A percentile compares a stretch with the other conserved stretches of the same genome.
Conservation (phyloP, 2,888 invertebrate species). For the Eilema depressum region DNA sequence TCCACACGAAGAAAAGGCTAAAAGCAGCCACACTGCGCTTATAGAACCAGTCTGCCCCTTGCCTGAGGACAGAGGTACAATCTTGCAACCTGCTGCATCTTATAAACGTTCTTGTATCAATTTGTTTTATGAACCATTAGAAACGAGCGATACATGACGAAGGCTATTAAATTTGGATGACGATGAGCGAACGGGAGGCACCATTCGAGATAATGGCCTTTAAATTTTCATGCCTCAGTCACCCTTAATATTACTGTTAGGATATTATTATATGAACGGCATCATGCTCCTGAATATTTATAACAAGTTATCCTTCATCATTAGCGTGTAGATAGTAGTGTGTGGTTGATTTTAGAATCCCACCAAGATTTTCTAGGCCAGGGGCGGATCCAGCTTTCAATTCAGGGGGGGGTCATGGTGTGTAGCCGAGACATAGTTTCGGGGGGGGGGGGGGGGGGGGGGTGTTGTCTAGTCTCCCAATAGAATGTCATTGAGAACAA, state of each 20-base stretch:
- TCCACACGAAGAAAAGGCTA: too few species aligned
- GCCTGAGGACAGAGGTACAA: neutral
- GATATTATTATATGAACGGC: neutral
- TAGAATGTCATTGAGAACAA: too few species aligned
- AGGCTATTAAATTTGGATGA: slow-evolving; percentile 34
- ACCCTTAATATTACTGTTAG: neutral
- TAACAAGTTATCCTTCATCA: neutral
- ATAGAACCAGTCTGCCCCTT: neutral
- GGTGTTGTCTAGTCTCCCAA: too few species aligned
- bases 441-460: too few species aligned
- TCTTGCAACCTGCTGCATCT: neutral
- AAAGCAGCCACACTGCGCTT: too few species aligned
- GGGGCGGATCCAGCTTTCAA: too few species aligned
- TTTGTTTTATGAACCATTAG: slow-evolving; percentile 36
- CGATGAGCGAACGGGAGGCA: neutral
- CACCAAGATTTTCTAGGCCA: neutral
- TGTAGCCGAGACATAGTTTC: too few species aligned
- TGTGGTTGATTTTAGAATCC: neutral
- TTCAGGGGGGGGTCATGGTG: too few species aligned
- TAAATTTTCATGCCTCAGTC: slow-evolving; percentile 24
- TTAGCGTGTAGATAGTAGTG: neutral
- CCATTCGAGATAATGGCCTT: slow-evolving; percentile 25
- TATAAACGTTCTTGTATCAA: neutral
- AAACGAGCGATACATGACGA: slow-evolving; percentile 20
- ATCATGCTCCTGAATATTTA: neutral